Conservation (phyloP, 2,797 vertebrate species). For the Pelochelys cantorii region DNA sequence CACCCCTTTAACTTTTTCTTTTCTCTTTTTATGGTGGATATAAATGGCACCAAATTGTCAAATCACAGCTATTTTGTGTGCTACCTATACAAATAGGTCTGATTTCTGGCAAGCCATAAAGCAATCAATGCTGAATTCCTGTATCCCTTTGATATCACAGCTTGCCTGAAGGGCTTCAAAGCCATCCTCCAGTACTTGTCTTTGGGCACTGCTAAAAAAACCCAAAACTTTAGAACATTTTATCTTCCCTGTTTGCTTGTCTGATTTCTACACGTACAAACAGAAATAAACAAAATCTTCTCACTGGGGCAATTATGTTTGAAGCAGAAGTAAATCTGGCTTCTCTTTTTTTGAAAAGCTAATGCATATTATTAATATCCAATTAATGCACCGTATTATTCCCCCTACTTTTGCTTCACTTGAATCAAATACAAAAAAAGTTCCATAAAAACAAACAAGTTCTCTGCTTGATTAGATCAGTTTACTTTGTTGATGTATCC, state of each 20-base stretch:
- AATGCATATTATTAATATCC: neutral
- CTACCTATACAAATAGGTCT: slow-evolving; percentile 89
- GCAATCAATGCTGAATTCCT: slow-evolving; percentile 89
- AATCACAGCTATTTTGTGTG: slow-evolving; percentile 87
- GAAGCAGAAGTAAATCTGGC: neutral
- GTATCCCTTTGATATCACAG: slow-evolving; percentile 84
- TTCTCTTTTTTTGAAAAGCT: neutral
- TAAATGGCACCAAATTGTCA: slow-evolving; percentile 88
- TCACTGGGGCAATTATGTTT: neutral
- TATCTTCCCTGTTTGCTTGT: no score
- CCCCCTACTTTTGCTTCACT: neutral
- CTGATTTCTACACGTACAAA: slow-evolving; percentile 44
- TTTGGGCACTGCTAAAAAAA: slow-evolving; percentile 58
- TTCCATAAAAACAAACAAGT: neutral
- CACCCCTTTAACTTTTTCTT: slow-evolving; percentile 80
- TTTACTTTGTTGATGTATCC: no score
- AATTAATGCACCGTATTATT: neutral
- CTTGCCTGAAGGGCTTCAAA: slow-evolving; percentile 78
- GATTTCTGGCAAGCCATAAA: slow-evolving; percentile 91
- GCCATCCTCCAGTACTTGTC: slow-evolving; percentile 69
- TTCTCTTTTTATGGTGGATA: slow-evolving; percentile 86
- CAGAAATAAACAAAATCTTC: slow-evolving; percentile 35
- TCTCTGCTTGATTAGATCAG: slow-evolving; percentile 54
- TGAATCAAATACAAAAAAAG: neutral
- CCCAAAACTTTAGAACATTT: no score